A percentile compares a stretch with the other conserved stretches of the same genome.
Conservation (phyloP, 2,888 invertebrate species). For the Galeruca laticollis region DNA sequence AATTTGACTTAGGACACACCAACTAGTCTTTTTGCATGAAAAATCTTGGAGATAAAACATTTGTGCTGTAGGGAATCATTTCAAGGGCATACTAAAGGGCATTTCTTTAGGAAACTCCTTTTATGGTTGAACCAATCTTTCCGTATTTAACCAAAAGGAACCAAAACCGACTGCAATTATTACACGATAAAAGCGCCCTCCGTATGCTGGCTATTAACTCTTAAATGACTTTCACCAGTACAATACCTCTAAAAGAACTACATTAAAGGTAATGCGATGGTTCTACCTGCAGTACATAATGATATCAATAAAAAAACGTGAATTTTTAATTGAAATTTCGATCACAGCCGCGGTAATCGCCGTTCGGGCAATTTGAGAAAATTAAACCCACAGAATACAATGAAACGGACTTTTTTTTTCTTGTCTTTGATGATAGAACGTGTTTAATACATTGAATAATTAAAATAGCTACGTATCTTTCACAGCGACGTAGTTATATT, state of each 20-base stretch:
- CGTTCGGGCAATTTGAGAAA: slow-evolving; percentile 49
- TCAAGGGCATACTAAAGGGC: too few relatives aligned
- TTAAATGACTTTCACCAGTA: slow-evolving; percentile 27
- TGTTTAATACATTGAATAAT: slow-evolving; percentile 52
- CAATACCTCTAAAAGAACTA: slow-evolving; percentile 34
- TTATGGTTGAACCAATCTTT: too few relatives aligned
- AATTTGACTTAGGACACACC: too few relatives aligned
- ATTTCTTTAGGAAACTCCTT: too few relatives aligned
- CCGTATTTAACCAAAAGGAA: too few relatives aligned
- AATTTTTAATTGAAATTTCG: slow-evolving; percentile 53
- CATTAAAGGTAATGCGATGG: slow-evolving; percentile 33
- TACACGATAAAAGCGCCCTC: slow-evolving; percentile 21
- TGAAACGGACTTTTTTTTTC: slow-evolving; percentile 43
- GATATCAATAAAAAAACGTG: slow-evolving; percentile 44
- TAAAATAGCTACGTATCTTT: slow-evolving; percentile 51
- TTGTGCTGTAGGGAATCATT: too few relatives aligned
- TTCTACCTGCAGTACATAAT: slow-evolving; percentile 38
- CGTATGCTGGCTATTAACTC: slow-evolving; percentile 21
- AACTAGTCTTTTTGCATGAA: too few relatives aligned
- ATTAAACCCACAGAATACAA: slow-evolving; percentile 52
- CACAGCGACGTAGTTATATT: slow-evolving; percentile 20
- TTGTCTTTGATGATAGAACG: slow-evolving; percentile 43
- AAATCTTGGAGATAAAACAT: too few relatives aligned
- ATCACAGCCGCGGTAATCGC: slow-evolving; percentile 47
- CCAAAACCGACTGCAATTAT: not conserved